Evolutionary conservation across 2,888 invertebrate genomes (phyloP).

Genomic region (Amblyjoppa proteus): DNA sequence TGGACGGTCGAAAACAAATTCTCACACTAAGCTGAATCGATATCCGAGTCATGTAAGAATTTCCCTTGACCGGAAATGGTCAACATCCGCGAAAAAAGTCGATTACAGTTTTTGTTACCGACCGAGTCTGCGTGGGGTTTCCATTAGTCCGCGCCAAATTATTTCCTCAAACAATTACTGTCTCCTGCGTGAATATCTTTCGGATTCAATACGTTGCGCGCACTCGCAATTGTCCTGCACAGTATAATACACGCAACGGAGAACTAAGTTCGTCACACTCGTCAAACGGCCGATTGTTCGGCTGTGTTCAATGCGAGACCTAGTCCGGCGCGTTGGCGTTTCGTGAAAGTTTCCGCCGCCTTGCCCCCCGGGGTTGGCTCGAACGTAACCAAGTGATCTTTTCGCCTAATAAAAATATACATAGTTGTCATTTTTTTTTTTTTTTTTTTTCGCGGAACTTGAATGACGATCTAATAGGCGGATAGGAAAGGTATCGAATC

Average conservation of each 20-base stretch:
- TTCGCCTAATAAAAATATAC: not conserved
- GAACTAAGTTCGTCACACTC: slow-evolving; percentile 22
- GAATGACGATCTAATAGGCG: not conserved
- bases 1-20: too few species aligned
- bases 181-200: slow-evolving; percentile 16
- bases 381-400: slow-evolving; percentile 22
- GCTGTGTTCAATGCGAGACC: slow-evolving; percentile 11
- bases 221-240: not conserved
- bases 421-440: slow-evolving; percentile 3
- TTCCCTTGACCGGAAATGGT: too few species aligned
- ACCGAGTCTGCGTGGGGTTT: not conserved
- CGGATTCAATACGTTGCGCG: slow-evolving; percentile 11
- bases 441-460: not conserved
- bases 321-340: slow-evolving; percentile 24
- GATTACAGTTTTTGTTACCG: too few species aligned
- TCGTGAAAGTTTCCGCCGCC: slow-evolving; percentile 30
- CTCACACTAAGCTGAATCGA: too few species aligned
- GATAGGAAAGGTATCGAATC: not conserved
- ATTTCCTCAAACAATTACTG: slow-evolving; percentile 25
- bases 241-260: slow-evolving; percentile 9
- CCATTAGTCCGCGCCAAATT: not conserved
- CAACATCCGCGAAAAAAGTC: too few species aligned
- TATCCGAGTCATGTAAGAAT: too few species aligned
- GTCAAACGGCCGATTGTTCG: slow-evolving; percentile 27
- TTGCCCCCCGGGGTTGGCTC: not conserved